Evolutionary conservation across 2,797 vertebrate species (phyloP).

Genomic region (Babyrousa celebensis): DNA sequence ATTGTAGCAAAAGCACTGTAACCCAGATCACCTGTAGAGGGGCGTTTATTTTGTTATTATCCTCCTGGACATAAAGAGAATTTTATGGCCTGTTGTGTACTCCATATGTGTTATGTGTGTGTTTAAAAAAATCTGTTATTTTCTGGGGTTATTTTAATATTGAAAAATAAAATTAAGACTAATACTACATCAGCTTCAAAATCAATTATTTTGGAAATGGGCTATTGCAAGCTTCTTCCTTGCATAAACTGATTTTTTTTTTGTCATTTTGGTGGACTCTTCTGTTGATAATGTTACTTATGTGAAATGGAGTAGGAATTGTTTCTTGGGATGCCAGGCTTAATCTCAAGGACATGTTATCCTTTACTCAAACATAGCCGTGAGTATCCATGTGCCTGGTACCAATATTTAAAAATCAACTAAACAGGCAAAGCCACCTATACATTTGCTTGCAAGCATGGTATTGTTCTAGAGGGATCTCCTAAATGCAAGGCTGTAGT

Average conservation of each 20-base stretch:
- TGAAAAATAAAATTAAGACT: constrained; percentile 46
- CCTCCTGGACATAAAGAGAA: background rate
- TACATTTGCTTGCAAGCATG: background rate
- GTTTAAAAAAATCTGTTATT: background rate
- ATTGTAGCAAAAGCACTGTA: background rate
- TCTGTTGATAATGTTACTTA: constrained; percentile 28
- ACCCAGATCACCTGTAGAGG: background rate
- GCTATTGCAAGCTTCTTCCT: background rate
- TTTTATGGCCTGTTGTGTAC: background rate
- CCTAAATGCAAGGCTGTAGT: background rate
- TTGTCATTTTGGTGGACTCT: background rate
- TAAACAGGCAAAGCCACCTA: background rate
- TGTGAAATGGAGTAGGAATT: background rate
- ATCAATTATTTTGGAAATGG: constrained; percentile 54
- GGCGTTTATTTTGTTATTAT: background rate
- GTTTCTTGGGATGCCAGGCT: background rate
- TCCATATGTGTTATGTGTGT: background rate
- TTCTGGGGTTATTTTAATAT: constrained; percentile 5
- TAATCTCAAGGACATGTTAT: constrained; percentile 51
- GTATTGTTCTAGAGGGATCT: constrained; percentile 4
- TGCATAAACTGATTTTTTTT: background rate
- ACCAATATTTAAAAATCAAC: constrained; percentile 70
- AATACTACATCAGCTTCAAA: constrained; percentile 10
- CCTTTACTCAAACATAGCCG: constrained; percentile 51
- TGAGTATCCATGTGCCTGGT: constrained; percentile 16